Evolutionary conservation across 2,113 vertebrate species (phyloP), one percentile per base, ranked within the genome.

Genomic region (Melozone crissalis): DNA sequence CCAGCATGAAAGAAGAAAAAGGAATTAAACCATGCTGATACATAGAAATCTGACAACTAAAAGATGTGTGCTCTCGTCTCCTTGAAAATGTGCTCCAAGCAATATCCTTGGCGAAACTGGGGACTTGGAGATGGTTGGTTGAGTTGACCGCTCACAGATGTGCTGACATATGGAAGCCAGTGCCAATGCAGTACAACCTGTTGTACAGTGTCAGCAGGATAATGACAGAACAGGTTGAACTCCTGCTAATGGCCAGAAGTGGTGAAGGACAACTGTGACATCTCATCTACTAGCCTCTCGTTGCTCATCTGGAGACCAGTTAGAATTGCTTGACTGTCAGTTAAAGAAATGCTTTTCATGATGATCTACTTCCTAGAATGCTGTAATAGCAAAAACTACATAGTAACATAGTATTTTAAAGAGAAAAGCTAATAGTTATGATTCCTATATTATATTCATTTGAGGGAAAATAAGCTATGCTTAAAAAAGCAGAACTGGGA

Each of bases 181-280:
- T 98, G 97, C 97, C 96, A 91, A 87, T 95, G 97, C 96, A 67
- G 96, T 95, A 96, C 97, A 98, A 99, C 99, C 98, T 99, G 98
- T 99, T 99, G 98, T 98, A 97, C 97, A 93, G 94, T 97, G 97
- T 92, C 97, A 96, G 97, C 98, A 97, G 97, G 98, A 98, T 96
- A 97, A 98, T 98, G 96, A 97, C 94, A 97, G 97, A 98, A 98
- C 98, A 98, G 98, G 97, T 98, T 97, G 97, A 94, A 93, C 92
- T 95, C 95, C 90, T 94, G 96, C 92, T 97, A 89, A 96, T 94
- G 95, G 96, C 94, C 94, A 94, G 77, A 96, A 95, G 94, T 95
- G 96, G 91, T 96, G 95, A 97, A 97, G 97, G 96, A 96, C 96
- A 97, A 97, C 95, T 95, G 94, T 96, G 95, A 97, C 85, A 95